Percentiles rank a stretch among this genome's conserved stretches.
Evolutionary conservation across 2,888 invertebrate genomes (phyloP).

Genomic region (Pollenia griseotomentosa): DNA sequence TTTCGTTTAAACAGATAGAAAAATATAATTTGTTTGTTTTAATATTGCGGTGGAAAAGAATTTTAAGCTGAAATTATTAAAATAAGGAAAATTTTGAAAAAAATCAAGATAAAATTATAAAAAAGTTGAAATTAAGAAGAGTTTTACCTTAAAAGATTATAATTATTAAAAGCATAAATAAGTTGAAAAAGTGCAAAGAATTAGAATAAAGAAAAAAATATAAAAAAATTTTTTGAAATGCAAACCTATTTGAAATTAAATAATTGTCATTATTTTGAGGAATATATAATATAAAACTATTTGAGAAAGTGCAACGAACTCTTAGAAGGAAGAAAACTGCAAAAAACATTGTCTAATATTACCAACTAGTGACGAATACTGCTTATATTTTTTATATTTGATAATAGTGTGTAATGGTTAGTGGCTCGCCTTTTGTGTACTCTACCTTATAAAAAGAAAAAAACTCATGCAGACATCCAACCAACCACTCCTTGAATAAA

Average conservation of each 20-base stretch:
- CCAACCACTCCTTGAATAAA: constrained; percentile 63
- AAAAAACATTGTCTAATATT: constrained; percentile 28
- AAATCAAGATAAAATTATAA: not conserved
- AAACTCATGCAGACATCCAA: constrained; percentile 45
- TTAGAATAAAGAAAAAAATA: not conserved
- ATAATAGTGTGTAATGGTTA: constrained; percentile 38
- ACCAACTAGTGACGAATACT: constrained; percentile 60
- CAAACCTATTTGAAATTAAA: constrained; percentile 30
- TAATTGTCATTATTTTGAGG: constrained; percentile 11
- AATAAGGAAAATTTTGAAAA: constrained; percentile 42
- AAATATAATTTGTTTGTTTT: constrained; percentile 46
- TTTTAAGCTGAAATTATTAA: constrained; percentile 60
- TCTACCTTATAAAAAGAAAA: not conserved
- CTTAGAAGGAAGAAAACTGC: constrained; percentile 23
- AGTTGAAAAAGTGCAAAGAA: not conserved
- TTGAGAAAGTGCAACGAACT: constrained; percentile 73
- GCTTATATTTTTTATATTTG: constrained; percentile 49
- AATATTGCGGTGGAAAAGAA: constrained; percentile 54
- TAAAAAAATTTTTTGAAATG: not conserved
- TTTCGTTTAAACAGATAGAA: constrained; percentile 26
- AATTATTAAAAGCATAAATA: not conserved
- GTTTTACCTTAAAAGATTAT: not conserved
- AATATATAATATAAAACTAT: constrained; percentile 11
- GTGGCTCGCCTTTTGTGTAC: constrained; percentile 64
- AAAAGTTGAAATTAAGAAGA: not conserved